These are phyloP conservation scores for Nasonovia ribisnigri DNA, from an alignment of 2,888 invertebrate genomes.

Conservation along the genomic window DNA sequence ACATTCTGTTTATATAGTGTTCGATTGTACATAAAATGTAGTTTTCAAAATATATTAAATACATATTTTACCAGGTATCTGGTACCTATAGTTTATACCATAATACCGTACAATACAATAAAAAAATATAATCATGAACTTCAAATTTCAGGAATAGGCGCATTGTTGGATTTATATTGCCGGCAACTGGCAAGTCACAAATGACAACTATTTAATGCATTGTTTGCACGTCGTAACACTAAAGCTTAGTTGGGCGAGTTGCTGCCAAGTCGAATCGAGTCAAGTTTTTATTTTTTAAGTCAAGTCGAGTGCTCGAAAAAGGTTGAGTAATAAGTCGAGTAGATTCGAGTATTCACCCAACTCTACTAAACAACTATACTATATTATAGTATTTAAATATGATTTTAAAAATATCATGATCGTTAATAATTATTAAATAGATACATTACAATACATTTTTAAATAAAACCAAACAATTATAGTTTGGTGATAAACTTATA, in stretches of 20 bases:
- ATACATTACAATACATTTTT: background rate
- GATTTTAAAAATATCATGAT: background rate
- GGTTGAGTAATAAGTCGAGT: too few relatives aligned
- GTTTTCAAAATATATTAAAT: background rate
- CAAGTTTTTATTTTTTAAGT: too few relatives aligned
- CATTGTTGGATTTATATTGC: background rate
- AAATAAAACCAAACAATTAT: background rate
- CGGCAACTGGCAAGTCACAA: background rate
- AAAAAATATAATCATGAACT: background rate
- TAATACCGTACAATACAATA: background rate
- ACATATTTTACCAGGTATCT: background rate
- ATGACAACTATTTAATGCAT: background rate
- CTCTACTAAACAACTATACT: too few relatives aligned
- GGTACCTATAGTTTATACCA: too few relatives aligned
- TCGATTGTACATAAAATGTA: background rate
- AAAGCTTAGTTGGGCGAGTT: background rate
- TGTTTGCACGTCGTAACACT: background rate
- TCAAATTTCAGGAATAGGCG: background rate
- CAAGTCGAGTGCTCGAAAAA: too few relatives aligned
- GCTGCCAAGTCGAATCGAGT: too few relatives aligned
- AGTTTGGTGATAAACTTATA: background rate
- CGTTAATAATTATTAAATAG: background rate
- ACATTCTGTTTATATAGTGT: background rate
- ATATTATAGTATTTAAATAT: background rate
- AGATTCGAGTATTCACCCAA: too few relatives aligned